Evolutionary conservation across 2,888 invertebrate species (phyloP), one percentile per base, ranked within the genome.

Genomic region (Amblyteles armatorius): DNA sequence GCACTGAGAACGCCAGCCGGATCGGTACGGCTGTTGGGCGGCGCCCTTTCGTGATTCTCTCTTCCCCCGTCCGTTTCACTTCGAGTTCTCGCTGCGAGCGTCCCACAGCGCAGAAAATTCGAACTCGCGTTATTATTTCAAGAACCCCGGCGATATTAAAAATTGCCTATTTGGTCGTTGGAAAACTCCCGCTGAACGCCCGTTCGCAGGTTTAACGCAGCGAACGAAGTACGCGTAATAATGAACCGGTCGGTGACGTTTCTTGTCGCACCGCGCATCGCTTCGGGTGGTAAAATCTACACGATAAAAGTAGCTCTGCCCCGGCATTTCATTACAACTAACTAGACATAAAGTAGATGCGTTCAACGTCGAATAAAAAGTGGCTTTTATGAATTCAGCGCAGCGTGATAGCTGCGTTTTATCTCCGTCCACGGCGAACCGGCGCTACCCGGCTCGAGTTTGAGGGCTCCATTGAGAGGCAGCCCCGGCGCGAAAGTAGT

Each of bases 1-100:
- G 90, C 90, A 90, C 88, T 86, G 83, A 86, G 85, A 87, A 89
- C 88, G 89, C 88, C 88, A 85, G 85, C 86, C 88, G 87, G 88
- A 91, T 90, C 87, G 88, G 87, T 82, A 74, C 72, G 44, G 52
- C 52, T 52, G 55, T 65, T 55, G 69, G 40, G 74, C 65, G 44
- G 2, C 57, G 55, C 55, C 79, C 72, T 55, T 81, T 52, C 60
- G 63, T 29, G 63, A 57, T 52, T 78, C 36, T 26, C 71, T 3
- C 55, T 0, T 22, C 55, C 48, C 68, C 76, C 50, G 50, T 19
- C 50, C 48, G 22, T 22, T 77, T 36, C 77, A 68, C 29, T 52
- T 68, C 26, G 16, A 68, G 19, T n/a, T 16, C 50, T 50, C 52
- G 7, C 52, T 13, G 0, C 55, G 72, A 36, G 13, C 19, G n/a